phyloP scores from a whole-genome alignment of 2,888 invertebrate genomes.

The Synanthedon formicaeformis region DNA sequence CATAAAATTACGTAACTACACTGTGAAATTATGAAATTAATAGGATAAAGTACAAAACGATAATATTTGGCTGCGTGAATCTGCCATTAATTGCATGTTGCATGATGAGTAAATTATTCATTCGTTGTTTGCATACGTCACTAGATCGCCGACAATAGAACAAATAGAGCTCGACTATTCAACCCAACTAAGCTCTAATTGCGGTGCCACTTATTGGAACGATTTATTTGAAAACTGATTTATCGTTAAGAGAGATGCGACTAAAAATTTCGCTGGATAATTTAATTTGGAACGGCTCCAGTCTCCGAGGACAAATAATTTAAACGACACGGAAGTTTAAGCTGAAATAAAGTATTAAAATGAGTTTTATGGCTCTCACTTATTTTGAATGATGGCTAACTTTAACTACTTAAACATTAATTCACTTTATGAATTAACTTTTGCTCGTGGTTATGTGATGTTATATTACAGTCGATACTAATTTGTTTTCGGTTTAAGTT shows the following conservation, averaged over 20 bases:
- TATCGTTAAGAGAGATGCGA: slow-evolving; percentile 27
- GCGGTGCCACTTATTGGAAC: neutral
- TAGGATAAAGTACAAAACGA: no score
- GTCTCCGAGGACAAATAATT: slow-evolving; percentile 59
- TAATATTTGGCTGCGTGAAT: no score
- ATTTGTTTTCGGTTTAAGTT: no score
- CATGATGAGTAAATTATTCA: no score
- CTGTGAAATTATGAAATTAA: no score
- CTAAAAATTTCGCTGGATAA: slow-evolving; percentile 55
- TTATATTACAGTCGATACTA: neutral
- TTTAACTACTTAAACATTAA: slow-evolving; percentile 48
- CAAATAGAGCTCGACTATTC: no score
- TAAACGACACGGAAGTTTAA: slow-evolving; percentile 61
- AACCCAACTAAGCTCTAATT: no score
- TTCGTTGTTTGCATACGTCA: no score
- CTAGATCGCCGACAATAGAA: no score
- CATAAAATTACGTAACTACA: no score
- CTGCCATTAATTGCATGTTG: no score
- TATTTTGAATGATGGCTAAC: slow-evolving; percentile 56
- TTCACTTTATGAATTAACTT: slow-evolving; percentile 43
- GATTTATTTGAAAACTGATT: neutral
- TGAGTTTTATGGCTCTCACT: slow-evolving; percentile 53
- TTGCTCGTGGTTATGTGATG: neutral
- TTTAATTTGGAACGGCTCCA: slow-evolving; percentile 65
- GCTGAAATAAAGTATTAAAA: slow-evolving; percentile 63